Percentiles rank a stretch among this genome's conserved stretches.
Conservation (phyloP, 2,888 invertebrate genomes). For the Macrostomum cliftonense region DNA sequence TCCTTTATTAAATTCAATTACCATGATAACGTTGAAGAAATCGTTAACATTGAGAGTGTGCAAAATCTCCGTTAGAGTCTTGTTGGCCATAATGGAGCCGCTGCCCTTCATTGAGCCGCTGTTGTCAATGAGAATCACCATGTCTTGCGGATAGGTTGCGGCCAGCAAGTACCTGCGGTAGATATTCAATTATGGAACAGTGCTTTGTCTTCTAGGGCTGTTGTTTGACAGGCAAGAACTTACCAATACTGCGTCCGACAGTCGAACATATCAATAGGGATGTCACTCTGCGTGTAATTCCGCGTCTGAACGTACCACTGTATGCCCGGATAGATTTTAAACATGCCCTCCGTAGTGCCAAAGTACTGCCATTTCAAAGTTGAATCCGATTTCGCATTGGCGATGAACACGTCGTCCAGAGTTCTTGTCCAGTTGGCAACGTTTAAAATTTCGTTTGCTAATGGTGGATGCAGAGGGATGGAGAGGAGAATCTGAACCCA, state of each 20-base stretch:
- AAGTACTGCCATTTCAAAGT: slow-evolving; percentile 91
- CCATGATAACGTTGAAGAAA: slow-evolving; percentile 71
- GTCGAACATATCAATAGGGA: slow-evolving; percentile 57
- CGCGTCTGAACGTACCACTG: slow-evolving; percentile 44
- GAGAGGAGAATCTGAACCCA: too few relatives aligned
- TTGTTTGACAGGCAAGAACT: slow-evolving; percentile 5
- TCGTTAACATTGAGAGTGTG: slow-evolving; percentile 93
- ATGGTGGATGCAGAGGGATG: too few relatives aligned
- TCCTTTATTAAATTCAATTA: slow-evolving; percentile 20
- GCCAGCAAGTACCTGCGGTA: slow-evolving; percentile 63
- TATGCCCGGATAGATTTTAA: slow-evolving; percentile 79
- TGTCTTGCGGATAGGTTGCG: slow-evolving; percentile 87
- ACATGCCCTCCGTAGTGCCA: slow-evolving; percentile 73
- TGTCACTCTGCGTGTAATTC: slow-evolving; percentile 39
- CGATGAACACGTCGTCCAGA: slow-evolving; percentile 59
- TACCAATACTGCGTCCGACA: slow-evolving; percentile 71
- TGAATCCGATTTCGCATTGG: slow-evolving; percentile 70
- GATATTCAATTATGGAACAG: not conserved
- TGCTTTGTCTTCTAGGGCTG: too few relatives aligned
- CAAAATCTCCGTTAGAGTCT: slow-evolving; percentile 67
- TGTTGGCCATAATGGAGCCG: slow-evolving; percentile 66
- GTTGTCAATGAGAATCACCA: slow-evolving; percentile 76
- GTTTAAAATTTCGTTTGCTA: slow-evolving; percentile 61
- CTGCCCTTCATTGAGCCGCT: slow-evolving; percentile 92
- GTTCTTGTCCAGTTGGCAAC: slow-evolving; percentile 77